Evolutionary conservation across 2,888 invertebrate genomes (phyloP), one percentile per base, ranked within the genome.

Genomic region (Scotopteryx bipunctaria): DNA sequence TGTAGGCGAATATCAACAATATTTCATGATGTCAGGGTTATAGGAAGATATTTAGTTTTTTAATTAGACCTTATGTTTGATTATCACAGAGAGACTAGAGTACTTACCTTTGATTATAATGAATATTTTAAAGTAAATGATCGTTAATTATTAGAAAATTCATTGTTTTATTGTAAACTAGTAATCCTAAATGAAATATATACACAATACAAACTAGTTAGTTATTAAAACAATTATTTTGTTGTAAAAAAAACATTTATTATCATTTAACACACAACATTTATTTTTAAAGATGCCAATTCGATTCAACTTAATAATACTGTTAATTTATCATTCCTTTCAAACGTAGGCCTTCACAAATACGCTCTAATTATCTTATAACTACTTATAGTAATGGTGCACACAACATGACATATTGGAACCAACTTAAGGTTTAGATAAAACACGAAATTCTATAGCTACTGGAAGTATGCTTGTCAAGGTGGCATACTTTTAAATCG

Each of bases 111-210:
- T 86, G 83, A 83, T 85, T 82, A 87, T 85, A 56, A 86, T 85
- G 79, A 85, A 83, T 87, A 88, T 88, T 89, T 89, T 87, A 84
- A 89, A 89, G 87, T 89, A 89, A 89, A 89, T 85, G 83, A 88
- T 87, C 86, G 89, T 89, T 89, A 89, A 89, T 88, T 89, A 89
- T 87, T 89, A 89, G 88, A 87, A 86, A n/a, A 66, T 55, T 14
- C 23, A 50, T 69, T 65, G 76, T 86, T 86, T 87, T 72, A 83
- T 83, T 84, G 21, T 25, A 29, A 42, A 31, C 36, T 37, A 37
- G 1, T 6, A 19, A 14, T 21, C 9, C 29, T 32, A 36, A 36
- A 5, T 5, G 11, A 29, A 31, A 31, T 6, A 3, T 21, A 8
- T 21, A 5, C n/a, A n/a, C n/a, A n/a, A n/a, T n/a, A n/a, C n/a